Conservation (phyloP, 1,140 invertebrate species). For the Drosophila leontia region DNA sequence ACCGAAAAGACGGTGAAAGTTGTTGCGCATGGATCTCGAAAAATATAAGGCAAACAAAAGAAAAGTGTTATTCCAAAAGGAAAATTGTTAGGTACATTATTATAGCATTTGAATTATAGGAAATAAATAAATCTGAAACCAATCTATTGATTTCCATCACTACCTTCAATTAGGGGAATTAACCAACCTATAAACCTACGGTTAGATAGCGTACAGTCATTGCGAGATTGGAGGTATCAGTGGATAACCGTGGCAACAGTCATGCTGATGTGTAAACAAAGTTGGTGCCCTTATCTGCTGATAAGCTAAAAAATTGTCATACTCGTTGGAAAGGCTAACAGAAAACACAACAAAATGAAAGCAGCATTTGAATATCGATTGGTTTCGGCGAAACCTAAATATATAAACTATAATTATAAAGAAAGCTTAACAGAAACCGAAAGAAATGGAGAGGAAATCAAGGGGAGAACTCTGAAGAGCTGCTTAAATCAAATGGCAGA, state of each 20-base stretch:
- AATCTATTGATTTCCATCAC: not conserved
- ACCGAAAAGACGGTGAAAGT: constrained; percentile 49
- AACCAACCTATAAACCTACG: not conserved
- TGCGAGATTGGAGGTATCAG: not conserved
- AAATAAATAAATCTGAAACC: not conserved
- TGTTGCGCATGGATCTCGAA: constrained; percentile 13
- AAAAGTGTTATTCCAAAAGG: not conserved
- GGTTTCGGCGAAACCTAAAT: constrained; percentile 15
- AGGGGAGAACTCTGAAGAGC: constrained; percentile 2
- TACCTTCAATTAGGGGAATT: not conserved
- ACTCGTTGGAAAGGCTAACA: not conserved
- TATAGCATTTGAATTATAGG: not conserved
- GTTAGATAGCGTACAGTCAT: not conserved
- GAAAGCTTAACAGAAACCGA: constrained; percentile 19
- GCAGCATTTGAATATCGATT: constrained; percentile 44
- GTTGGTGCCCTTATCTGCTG: constrained; percentile 31
- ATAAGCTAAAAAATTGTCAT: constrained; percentile 17
- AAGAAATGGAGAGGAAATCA: constrained; percentile 12
- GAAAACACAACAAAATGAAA: constrained; percentile 20
- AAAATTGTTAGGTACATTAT: too few species aligned
- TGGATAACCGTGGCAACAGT: constrained; percentile 23
- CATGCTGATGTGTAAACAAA: constrained; percentile 47
- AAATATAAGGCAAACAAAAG: constrained; percentile 1
- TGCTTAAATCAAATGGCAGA: constrained; percentile 18
- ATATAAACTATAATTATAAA: constrained; percentile 42